phyloP scores from a whole-genome alignment of 2,888 invertebrate genomes.

The Acronicta psi region DNA sequence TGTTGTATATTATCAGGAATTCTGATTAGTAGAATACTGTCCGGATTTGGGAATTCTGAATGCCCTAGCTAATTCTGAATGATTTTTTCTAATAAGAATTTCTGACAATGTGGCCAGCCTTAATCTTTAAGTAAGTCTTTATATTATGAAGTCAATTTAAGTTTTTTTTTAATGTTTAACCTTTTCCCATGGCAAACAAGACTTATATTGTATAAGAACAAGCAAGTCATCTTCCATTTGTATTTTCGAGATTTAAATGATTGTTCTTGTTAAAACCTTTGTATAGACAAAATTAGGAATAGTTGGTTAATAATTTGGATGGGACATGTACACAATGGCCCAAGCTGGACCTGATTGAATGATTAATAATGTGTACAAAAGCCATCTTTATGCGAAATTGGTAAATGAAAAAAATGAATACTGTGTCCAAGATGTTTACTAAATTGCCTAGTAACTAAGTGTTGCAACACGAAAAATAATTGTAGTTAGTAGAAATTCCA shows the following conservation, averaged over 20 bases:
- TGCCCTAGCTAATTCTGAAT: too few species aligned
- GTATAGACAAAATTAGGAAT: conserved; percentile 1
- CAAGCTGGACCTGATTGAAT: neutral
- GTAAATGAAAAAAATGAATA: conserved; percentile 3
- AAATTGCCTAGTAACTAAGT: conserved; percentile 12
- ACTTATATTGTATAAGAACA: conserved; percentile 8
- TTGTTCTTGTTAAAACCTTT: conserved; percentile 5
- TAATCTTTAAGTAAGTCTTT: conserved; percentile 5
- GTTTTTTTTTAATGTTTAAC: conserved; percentile 8
- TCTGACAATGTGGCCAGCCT: neutral
- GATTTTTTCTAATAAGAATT: too few species aligned
- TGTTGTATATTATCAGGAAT: neutral
- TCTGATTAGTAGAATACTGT: neutral
- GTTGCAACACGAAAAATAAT: conserved; percentile 32
- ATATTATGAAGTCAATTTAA: conserved; percentile 26
- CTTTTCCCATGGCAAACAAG: neutral
- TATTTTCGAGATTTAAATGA: conserved; percentile 17
- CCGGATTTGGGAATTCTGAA: too few species aligned
- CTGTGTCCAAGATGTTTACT: conserved; percentile 12
- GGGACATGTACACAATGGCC: neutral
- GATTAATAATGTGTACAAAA: neutral
- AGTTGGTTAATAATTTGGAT: neutral
- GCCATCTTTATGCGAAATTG: neutral
- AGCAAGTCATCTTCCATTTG: conserved; percentile 31
- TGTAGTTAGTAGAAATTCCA: conserved; percentile 34